Base-by-base conservation (phyloP, 1,140 invertebrate species). In the Phthorimaea operculella region DNA sequence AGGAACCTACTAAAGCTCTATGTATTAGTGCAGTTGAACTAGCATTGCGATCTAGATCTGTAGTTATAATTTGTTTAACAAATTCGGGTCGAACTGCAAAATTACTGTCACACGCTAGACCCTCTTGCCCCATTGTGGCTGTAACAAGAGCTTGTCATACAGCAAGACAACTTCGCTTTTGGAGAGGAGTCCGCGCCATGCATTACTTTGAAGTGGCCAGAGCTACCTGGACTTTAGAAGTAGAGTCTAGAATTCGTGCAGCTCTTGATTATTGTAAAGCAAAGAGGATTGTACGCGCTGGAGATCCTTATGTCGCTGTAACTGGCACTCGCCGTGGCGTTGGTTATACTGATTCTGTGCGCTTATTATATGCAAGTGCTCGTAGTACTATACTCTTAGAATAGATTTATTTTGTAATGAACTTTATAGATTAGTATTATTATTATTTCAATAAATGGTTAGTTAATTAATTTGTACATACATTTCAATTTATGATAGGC, bases 21-120 rank as follows among this genome's bases (percentile, higher is more conserved):
- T 91, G 93, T 53, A 90, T 94, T 55, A 91, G 91, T 51, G 91
- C 92, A 28, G 92, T 93, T n/a, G 91, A 93, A 70, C 90, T 93
- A 8, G 91, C 92, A 9, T 69, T 74, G 66, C 72, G 79, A 48
- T 93, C 89, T 87, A 66, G 89, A 87, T 92, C 93, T 3, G 84
- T 87, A 36, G 91, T 90, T 33, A 93, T 94, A 57, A 88, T 71
- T 90, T 92, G 52, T 87, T 87, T 74, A 21, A 94, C 93, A 18
- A 93, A 92, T 18, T 91, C 91, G 45, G 93, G 93, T 63, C 86
- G 89, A 56, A 90, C 90, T 21, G 90, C 90, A 16, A 89, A 89
- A 70, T 76, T 91, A 56, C 84, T 93, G 52, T 90, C 92, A 14
- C 90, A 91, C 58, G 92, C 91, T 64, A 85, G 89, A 58, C 92